phyloP scores from a whole-genome alignment of 2,797 vertebrate genomes.

The Chelon auratus region DNA sequence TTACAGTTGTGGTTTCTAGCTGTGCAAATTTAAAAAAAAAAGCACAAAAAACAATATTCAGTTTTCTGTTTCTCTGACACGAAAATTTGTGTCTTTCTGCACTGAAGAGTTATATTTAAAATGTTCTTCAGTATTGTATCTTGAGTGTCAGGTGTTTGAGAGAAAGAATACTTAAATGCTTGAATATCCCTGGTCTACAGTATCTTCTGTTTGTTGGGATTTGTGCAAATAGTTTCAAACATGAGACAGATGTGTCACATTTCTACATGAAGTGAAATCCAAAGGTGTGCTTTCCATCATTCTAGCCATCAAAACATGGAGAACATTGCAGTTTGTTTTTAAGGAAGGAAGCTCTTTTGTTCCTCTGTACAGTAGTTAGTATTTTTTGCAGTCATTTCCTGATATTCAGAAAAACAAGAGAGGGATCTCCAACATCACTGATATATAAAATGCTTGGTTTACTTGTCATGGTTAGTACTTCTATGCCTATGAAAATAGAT shows the following conservation, averaged over 20 bases:
- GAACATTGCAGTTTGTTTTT: not conserved
- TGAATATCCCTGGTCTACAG: not conserved
- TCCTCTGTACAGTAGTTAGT: not conserved
- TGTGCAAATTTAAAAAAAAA: not conserved
- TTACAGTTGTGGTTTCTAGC: not conserved
- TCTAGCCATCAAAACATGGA: not conserved
- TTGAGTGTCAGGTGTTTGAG: not conserved
- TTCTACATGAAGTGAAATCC: conserved; percentile 3
- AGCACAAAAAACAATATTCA: too few relatives aligned
- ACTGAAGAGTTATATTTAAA: not conserved
- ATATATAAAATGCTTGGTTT: not conserved
- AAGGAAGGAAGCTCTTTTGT: not conserved
- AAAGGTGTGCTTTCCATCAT: not conserved
- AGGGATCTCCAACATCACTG: not conserved
- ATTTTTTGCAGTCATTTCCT: not conserved
- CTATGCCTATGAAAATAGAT: not conserved
- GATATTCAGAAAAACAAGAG: not conserved
- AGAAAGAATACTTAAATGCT: not conserved
- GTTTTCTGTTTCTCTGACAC: not conserved
- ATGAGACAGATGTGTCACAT: conserved; percentile 31
- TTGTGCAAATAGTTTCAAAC: conserved; percentile 5
- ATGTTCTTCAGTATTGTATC: not conserved
- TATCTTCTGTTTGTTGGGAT: not conserved
- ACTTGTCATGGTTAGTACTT: not conserved
- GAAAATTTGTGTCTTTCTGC: not conserved